phyloP scores from a whole-genome alignment of 2,888 invertebrate genomes.

The Mycalesis mineus region DNA sequence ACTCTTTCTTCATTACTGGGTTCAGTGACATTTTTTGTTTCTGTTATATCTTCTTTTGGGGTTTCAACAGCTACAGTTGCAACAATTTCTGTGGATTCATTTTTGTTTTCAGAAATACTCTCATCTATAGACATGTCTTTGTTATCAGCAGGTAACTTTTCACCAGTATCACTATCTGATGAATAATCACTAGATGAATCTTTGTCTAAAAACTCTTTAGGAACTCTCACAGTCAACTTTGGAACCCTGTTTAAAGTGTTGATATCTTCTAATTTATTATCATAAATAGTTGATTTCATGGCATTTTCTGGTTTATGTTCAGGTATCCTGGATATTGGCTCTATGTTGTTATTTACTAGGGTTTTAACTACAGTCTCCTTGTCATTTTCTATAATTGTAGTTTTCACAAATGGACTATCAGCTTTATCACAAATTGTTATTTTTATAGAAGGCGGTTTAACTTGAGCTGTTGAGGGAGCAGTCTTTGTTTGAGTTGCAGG shows the following conservation, averaged over 20 bases:
- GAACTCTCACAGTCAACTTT: slow-evolving; percentile 83
- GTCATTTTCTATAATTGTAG: slow-evolving; percentile 64
- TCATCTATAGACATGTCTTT: slow-evolving; percentile 46
- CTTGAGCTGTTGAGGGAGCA: slow-evolving; percentile 35
- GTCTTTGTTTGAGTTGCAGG: slow-evolving; percentile 33
- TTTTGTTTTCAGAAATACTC: slow-evolving; percentile 34
- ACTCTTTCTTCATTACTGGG: slow-evolving; percentile 35
- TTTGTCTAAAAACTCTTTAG: slow-evolving; percentile 78
- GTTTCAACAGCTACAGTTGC: slow-evolving; percentile 26
- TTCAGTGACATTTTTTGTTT: slow-evolving; percentile 33
- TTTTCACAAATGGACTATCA: slow-evolving; percentile 70
- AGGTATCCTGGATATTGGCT: slow-evolving; percentile 40
- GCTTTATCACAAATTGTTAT: slow-evolving; percentile 75
- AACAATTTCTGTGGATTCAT: slow-evolving; percentile 28
- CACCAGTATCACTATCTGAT: slow-evolving; percentile 79
- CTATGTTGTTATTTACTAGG: slow-evolving; percentile 62
- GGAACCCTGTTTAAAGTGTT: slow-evolving; percentile 79
- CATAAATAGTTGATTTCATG: slow-evolving; percentile 70
- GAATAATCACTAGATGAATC: slow-evolving; percentile 75
- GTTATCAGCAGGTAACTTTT: slow-evolving; percentile 79
- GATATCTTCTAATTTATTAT: slow-evolving; percentile 64
- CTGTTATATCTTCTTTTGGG: slow-evolving; percentile 22
- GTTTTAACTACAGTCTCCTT: slow-evolving; percentile 61
- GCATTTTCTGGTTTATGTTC: slow-evolving; percentile 59
- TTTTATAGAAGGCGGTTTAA: slow-evolving; percentile 64